These are phyloP conservation scores for Drosophila nigricruria DNA, from an alignment of 2,888 invertebrate genomes.

Conservation along the genomic window DNA sequence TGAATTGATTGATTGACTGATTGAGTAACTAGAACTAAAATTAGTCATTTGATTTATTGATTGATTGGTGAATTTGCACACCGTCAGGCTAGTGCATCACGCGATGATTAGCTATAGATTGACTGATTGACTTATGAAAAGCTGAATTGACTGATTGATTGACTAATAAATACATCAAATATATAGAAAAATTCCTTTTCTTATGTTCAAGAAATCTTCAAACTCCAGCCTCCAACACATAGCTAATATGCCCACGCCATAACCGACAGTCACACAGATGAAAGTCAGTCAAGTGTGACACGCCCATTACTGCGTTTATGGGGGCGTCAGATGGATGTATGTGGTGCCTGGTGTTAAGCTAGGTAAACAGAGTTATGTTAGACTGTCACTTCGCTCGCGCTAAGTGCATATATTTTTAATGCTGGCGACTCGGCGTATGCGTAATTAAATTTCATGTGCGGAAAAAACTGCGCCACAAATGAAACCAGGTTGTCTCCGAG, in stretches of 20 bases:
- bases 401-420: conserved; percentile 38
- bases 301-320: conserved; percentile 40
- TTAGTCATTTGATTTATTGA: too few species aligned
- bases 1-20: too few species aligned
- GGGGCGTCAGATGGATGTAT: conserved; percentile 20
- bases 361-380: conserved; percentile 19
- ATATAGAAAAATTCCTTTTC: neutral
- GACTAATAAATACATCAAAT: neutral
- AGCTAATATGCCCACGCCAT: conserved; percentile 21
- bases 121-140: too few species aligned
- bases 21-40: too few species aligned
- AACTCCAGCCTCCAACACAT: rapidly evolving
- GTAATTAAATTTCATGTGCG: conserved; percentile 73
- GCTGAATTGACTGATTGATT: neutral
- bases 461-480: conserved; percentile 35
- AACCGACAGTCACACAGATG: too few species aligned
- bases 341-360: conserved; percentile 12
- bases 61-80: too few species aligned
- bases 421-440: conserved; percentile 57
- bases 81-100: too few species aligned
- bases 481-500: conserved; percentile 58
- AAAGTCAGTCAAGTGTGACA: conserved; percentile 46
- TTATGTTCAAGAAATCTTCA: neutral
- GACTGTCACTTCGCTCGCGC: conserved; percentile 52
- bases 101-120: too few species aligned